phyloP scores from a whole-genome alignment of 1,140 invertebrate genomes.

The Laodelphax striatellus region DNA sequence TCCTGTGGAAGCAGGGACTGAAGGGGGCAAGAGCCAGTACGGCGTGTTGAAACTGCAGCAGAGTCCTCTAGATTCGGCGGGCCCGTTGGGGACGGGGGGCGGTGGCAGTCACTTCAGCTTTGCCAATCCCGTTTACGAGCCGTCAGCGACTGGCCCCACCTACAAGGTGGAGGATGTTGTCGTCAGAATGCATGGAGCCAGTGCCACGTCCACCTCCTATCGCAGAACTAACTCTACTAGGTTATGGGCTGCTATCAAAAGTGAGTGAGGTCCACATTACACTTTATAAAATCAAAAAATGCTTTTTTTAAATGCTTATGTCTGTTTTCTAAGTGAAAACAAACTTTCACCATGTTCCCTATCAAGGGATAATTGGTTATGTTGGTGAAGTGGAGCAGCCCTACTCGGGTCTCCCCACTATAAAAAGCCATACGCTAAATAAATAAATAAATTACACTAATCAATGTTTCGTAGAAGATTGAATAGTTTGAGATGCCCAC shows the following conservation, averaged over 20 bases:
- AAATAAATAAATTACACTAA: too few species aligned
- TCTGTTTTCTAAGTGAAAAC: too few species aligned
- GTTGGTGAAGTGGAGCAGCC: too few species aligned
- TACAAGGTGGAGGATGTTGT: conserved; percentile 71
- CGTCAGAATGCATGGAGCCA: conserved; percentile 40
- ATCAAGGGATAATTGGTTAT: too few species aligned
- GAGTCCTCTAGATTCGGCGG: conserved; percentile 27
- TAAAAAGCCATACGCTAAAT: too few species aligned
- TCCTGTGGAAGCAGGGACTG: conserved; percentile 36
- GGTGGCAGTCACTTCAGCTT: conserved; percentile 45
- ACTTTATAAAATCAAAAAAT: too few species aligned
- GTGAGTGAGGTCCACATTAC: conserved; percentile 42
- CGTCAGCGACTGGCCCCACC: conserved; percentile 39
- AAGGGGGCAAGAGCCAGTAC: conserved; percentile 39
- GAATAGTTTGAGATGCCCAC: too few species aligned
- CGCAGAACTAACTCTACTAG: conserved; percentile 28
- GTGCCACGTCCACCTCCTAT: conserved; percentile 25
- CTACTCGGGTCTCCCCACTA: too few species aligned
- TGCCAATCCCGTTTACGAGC: conserved; percentile 70
- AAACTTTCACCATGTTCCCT: too few species aligned
- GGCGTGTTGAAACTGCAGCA: conserved; percentile 40
- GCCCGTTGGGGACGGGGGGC: neutral
- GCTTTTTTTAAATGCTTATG: too few species aligned
- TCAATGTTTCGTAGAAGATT: too few species aligned
- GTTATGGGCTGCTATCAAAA: conserved; percentile 47